These are phyloP conservation scores for Albula glossodonta DNA, from an alignment of 2,113 vertebrate species.

Conservation along the genomic window DNA sequence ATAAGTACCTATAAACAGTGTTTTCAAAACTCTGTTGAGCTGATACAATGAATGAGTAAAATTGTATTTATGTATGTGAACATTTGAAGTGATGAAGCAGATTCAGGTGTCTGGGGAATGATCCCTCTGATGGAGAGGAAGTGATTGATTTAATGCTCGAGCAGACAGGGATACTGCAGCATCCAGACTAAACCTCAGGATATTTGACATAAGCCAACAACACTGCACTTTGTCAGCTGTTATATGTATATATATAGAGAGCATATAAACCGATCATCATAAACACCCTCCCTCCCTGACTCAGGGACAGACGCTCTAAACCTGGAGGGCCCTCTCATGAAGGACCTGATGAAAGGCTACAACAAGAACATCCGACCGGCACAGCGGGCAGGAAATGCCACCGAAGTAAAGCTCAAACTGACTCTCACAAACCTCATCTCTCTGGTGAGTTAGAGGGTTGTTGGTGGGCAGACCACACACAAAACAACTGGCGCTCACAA, in stretches of 20 bases:
- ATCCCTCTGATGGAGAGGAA: not conserved
- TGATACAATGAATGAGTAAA: too few relatives aligned
- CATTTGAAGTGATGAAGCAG: too few relatives aligned
- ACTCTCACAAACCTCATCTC: constrained; percentile 97
- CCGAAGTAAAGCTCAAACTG: constrained; percentile 85
- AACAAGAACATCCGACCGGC: constrained; percentile 79
- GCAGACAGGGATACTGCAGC: not conserved
- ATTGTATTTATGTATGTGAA: too few relatives aligned
- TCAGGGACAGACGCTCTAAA: constrained; percentile 67
- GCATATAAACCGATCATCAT: not conserved
- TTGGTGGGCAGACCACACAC: not conserved
- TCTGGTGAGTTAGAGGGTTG: constrained; percentile 68
- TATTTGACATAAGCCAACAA: too few relatives aligned
- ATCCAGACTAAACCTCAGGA: too few relatives aligned
- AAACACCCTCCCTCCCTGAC: not conserved
- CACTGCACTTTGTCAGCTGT: not conserved
- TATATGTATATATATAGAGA: not conserved
- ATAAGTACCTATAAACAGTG: too few relatives aligned
- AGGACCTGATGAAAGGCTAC: constrained; percentile 84
- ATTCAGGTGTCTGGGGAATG: too few relatives aligned
- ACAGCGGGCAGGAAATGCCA: constrained; percentile 67
- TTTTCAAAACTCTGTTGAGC: too few relatives aligned
- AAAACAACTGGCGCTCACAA: too few relatives aligned
- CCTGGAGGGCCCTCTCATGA: constrained; percentile 84
- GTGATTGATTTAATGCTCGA: not conserved